A percentile compares a stretch with the other conserved stretches of the same genome.
Evolutionary conservation across 2,113 vertebrate species (phyloP).

Genomic region (Syrrhaptes paradoxus): DNA sequence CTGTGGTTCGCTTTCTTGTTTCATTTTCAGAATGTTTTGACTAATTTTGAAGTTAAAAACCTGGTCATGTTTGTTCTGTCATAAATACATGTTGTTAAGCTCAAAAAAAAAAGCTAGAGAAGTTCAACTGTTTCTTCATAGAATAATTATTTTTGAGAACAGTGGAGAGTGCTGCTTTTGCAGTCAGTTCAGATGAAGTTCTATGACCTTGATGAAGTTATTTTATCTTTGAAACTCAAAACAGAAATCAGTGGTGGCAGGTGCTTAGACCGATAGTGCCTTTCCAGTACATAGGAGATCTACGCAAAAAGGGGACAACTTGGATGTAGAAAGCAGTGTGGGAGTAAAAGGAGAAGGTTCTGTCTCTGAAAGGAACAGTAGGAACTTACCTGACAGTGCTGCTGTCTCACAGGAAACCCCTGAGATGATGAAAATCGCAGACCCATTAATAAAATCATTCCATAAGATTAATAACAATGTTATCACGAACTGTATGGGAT

Average conservation of each 20-base stretch:
- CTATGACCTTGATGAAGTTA: accelerated
- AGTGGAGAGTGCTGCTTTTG: neutral
- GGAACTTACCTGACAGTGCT: neutral
- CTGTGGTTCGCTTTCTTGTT: neutral
- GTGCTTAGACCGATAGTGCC: neutral
- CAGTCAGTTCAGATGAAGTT: neutral
- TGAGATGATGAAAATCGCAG: neutral
- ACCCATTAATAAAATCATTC: neutral
- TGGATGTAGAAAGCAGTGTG: neutral
- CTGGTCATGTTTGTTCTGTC: neutral
- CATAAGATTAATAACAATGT: neutral
- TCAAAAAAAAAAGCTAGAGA: neutral
- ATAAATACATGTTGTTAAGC: neutral
- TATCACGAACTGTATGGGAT: neutral
- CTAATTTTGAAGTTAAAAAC: neutral
- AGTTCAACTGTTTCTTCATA: neutral
- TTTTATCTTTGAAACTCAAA: neutral
- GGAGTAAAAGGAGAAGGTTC: neutral
- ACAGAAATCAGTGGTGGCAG: neutral
- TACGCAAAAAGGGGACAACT: neutral
- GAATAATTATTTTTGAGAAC: neutral
- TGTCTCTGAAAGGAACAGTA: neutral
- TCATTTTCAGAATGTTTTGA: neutral
- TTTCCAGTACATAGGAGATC: neutral
- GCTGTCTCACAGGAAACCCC: neutral